phyloP scores from a whole-genome alignment of 2,888 invertebrate species.

The Melangyna quadrimaculata region DNA sequence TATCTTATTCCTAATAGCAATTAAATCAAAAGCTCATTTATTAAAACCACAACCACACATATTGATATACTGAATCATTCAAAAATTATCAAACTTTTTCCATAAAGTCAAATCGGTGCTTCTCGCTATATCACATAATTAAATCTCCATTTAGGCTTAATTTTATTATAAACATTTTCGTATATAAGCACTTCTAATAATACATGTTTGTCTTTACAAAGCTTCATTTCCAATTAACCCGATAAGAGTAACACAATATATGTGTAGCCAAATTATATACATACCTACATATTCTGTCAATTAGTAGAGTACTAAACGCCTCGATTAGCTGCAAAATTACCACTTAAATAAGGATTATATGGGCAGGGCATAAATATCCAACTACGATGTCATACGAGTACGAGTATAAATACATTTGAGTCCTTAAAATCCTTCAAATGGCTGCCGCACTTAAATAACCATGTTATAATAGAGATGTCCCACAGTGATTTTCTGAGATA shows the following conservation, averaged over 20 bases:
- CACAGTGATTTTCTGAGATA: slow-evolving; percentile 1
- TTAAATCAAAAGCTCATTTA: background rate
- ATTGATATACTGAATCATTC: too few relatives aligned
- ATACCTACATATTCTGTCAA: slow-evolving; percentile 19
- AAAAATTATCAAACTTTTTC: background rate
- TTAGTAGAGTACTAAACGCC: slow-evolving; percentile 43
- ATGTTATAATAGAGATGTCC: background rate
- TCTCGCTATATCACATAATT: slow-evolving; percentile 5
- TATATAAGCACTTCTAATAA: slow-evolving; percentile 3
- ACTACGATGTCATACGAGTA: slow-evolving; percentile 7
- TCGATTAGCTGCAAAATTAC: slow-evolving; percentile 17
- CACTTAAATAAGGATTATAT: slow-evolving; percentile 6
- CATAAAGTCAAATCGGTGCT: background rate
- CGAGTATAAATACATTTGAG: background rate
- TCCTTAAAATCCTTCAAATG: background rate
- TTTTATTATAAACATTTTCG: background rate
- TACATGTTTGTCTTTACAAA: background rate
- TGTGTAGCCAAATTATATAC: background rate
- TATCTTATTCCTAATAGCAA: background rate
- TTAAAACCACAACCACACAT: background rate
- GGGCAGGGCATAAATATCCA: slow-evolving; percentile 14
- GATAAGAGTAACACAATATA: background rate
- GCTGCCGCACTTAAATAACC: background rate
- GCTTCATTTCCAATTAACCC: slow-evolving; percentile 34
- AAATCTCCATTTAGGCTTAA: background rate